A percentile compares a stretch with the other conserved stretches of the same genome.
Conservation (phyloP, 2,888 invertebrate genomes). For the Drosophila seclusa region DNA sequence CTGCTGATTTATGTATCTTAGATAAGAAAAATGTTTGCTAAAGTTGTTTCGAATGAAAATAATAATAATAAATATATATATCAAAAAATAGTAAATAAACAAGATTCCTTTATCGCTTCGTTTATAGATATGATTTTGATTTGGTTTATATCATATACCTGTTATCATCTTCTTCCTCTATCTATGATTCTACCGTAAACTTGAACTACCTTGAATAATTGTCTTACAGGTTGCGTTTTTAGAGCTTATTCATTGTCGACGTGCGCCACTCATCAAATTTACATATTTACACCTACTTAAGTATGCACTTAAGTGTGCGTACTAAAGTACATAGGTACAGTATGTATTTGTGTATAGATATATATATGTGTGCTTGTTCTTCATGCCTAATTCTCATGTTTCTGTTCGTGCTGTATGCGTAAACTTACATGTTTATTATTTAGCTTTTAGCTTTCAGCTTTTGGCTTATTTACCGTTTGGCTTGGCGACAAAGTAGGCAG, state of each 20-base stretch:
- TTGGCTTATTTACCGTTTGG: conserved; percentile 33
- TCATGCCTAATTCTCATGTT: conserved; percentile 29
- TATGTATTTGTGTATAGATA: background rate
- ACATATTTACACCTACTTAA: conserved; percentile 20
- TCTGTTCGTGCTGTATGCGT: conserved; percentile 15
- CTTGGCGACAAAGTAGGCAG: conserved; percentile 23
- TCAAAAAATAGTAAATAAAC: background rate
- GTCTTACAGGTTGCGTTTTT: conserved; percentile 20
- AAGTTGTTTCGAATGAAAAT: background rate
- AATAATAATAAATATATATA: too few relatives aligned
- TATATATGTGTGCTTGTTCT: background rate
- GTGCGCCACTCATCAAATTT: conserved; percentile 37
- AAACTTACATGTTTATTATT: conserved; percentile 61
- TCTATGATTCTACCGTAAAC: background rate
- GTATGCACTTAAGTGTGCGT: background rate
- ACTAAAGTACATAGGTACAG: background rate
- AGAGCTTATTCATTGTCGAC: conserved; percentile 32
- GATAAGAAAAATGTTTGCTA: background rate
- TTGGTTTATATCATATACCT: background rate
- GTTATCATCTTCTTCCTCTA: background rate
- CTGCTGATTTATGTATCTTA: background rate
- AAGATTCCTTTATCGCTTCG: background rate
- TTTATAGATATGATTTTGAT: background rate
- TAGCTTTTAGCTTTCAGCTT: conserved; percentile 5
- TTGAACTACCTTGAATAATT: conserved; percentile 13